Conservation (phyloP, 2,888 invertebrate species). For the Galeruca laticollis region DNA sequence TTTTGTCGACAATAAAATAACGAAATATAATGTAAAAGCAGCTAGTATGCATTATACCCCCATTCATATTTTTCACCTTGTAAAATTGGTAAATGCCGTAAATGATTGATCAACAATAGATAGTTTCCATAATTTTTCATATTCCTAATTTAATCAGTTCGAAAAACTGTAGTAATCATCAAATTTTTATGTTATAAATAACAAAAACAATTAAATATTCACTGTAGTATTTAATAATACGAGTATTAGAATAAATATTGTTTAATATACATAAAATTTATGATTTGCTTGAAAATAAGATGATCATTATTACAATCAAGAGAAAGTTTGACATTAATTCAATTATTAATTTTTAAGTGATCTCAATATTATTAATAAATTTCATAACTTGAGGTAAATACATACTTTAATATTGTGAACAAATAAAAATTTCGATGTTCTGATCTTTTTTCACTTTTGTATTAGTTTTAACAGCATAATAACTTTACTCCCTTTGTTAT, state of each 20-base stretch:
- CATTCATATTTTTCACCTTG: conserved; percentile 24
- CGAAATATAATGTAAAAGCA: neutral
- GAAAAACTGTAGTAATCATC: neutral
- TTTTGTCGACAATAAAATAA: too few species aligned
- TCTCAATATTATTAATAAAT: neutral
- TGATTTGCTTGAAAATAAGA: too few species aligned
- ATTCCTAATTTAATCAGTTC: conserved; percentile 22
- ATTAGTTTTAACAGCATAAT: too few species aligned
- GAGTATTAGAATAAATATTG: too few species aligned
- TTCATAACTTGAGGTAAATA: neutral
- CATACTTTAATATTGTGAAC: neutral
- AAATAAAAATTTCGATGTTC: neutral
- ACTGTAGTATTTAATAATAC: too few species aligned
- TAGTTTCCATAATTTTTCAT: conserved; percentile 18
- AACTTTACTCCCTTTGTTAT: too few species aligned
- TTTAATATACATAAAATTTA: too few species aligned
- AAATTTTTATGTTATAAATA: neutral
- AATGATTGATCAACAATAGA: conserved; percentile 28
- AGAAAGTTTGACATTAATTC: too few species aligned
- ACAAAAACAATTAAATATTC: neutral
- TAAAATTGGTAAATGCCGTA: conserved; percentile 20
- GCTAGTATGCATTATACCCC: neutral
- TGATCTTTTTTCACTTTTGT: too few species aligned
- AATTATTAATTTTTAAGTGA: too few species aligned
- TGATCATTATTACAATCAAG: too few species aligned